Percentiles rank a stretch among this genome's conserved stretches.
Conservation (phyloP, 2,888 invertebrate species). For the Dicranocentrus wangi region DNA sequence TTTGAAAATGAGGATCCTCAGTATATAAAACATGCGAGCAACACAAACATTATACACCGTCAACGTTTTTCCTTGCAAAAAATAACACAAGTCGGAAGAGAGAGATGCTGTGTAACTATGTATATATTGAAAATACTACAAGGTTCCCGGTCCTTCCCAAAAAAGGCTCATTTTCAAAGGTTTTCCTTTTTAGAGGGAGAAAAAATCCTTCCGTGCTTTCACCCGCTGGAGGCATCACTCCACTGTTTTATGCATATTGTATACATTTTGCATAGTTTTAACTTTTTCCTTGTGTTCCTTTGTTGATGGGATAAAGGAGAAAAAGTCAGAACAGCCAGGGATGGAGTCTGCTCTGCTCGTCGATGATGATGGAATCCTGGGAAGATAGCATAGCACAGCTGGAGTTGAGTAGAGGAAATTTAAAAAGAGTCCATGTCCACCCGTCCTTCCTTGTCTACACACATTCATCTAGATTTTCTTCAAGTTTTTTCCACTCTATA, state of each 20-base stretch:
- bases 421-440: not conserved
- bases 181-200: conserved; percentile 6
- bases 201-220: conserved; percentile 33
- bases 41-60: no score
- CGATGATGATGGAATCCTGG: not conserved
- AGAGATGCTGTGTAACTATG: no score
- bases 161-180: conserved; percentile 28
- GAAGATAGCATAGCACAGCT: conserved; percentile 29
- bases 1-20: no score
- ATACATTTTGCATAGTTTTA: conserved; percentile 8
- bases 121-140: no score
- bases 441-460: not conserved
- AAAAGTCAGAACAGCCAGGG: no score
- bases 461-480: conserved; percentile 16
- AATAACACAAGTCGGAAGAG: no score
- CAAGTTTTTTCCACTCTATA: conserved; percentile 30
- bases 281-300: conserved; percentile 2
- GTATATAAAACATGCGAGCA: no score
- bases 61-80: no score
- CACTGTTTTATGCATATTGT: not conserved
- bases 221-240: not conserved
- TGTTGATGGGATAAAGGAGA: conserved; percentile 5
- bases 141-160: conserved; percentile 21
- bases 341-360: no score
- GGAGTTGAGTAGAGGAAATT: conserved; percentile 1